These are phyloP conservation scores for Solenopsis fugax DNA, from an alignment of 1,140 invertebrate genomes.

Conservation along the genomic window DNA sequence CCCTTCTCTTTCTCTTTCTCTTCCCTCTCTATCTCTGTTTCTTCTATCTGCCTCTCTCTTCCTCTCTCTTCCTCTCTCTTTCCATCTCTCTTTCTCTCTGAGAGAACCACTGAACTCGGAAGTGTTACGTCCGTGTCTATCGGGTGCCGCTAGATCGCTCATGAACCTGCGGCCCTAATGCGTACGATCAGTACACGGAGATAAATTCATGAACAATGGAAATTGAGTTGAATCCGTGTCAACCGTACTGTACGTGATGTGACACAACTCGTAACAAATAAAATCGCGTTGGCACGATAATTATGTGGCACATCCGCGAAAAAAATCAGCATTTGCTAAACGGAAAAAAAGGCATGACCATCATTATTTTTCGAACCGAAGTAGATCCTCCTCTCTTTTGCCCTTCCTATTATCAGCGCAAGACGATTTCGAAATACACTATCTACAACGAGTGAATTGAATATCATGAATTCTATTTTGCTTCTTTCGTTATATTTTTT, in stretches of 20 bases:
- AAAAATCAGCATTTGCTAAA: conserved; percentile 22
- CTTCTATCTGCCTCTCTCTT: background rate
- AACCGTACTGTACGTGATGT: background rate
- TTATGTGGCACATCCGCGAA: conserved; percentile 50
- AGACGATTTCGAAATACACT: background rate
- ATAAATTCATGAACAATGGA: conserved; percentile 53
- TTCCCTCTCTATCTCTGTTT: background rate
- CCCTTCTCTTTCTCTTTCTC: background rate
- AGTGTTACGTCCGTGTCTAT: conserved; percentile 53
- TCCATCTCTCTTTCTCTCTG: conserved; percentile 23
- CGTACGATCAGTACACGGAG: conserved; percentile 32
- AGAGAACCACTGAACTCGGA: conserved; percentile 43
- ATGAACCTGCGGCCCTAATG: conserved; percentile 36
- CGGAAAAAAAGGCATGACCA: background rate
- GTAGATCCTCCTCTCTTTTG: background rate
- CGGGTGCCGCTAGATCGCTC: conserved; percentile 59
- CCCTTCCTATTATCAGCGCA: background rate
- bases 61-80: background rate
- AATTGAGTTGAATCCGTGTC: conserved; percentile 54
- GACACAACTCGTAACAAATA: conserved; percentile 45
- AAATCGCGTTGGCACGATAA: conserved; percentile 27
- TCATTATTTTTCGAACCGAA: background rate
- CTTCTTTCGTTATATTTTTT: background rate
- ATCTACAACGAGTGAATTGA: background rate
- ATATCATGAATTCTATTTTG: background rate